These are phyloP conservation scores for Eristalis intricaria DNA, from an alignment of 2,888 invertebrate species.

Conservation along the genomic window DNA sequence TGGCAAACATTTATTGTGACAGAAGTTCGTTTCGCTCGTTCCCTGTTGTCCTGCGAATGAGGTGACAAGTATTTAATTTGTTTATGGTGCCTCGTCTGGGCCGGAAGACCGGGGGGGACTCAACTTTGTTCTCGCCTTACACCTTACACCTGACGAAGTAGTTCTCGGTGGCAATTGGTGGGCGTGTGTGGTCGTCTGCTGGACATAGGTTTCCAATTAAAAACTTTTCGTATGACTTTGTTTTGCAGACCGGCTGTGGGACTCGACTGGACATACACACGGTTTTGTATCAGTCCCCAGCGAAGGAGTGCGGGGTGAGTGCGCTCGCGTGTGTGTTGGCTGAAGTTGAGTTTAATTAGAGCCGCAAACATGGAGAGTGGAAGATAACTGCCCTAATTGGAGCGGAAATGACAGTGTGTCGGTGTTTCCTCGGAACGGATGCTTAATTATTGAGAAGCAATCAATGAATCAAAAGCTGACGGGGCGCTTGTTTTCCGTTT, in stretches of 20 bases:
- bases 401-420: background rate
- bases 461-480: background rate
- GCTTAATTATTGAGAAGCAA: background rate
- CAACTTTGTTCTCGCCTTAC: slow-evolving; percentile 34
- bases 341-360: slow-evolving; percentile 32
- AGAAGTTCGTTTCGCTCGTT: slow-evolving; percentile 32
- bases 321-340: background rate
- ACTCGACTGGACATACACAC: slow-evolving; percentile 10
- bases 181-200: slow-evolving; percentile 35
- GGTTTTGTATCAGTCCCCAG: slow-evolving; percentile 30
- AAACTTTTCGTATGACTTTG: slow-evolving; percentile 38
- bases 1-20: slow-evolving; percentile 60
- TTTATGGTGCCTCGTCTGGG: slow-evolving; percentile 68
- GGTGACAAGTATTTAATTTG: slow-evolving; percentile 75
- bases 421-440: background rate
- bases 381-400: background rate
- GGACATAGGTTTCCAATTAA: slow-evolving; percentile 66
- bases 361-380: background rate
- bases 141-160: slow-evolving; percentile 38
- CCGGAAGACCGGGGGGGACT: slow-evolving; percentile 12
- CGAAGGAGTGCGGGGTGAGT: background rate
- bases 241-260: background rate
- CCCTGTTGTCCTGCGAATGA: slow-evolving; percentile 13
- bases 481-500: too few species aligned
- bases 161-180: slow-evolving; percentile 4